Evolutionary conservation across 2,797 vertebrate species (phyloP).

Genomic region (Microctenopoma steveboyesi): DNA sequence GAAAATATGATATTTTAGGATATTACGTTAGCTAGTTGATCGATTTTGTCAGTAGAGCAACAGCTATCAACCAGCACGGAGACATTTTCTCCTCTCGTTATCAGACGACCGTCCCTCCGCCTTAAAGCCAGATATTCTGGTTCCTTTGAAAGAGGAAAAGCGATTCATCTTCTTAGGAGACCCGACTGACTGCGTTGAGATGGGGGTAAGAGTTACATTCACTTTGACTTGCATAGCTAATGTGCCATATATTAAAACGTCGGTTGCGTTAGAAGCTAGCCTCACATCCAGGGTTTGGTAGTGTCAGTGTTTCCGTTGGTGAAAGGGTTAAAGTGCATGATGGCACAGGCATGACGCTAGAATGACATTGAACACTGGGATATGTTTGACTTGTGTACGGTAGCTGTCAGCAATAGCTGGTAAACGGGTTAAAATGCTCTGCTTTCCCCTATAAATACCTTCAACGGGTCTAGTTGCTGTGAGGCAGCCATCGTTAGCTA

Average conservation of each 20-base stretch:
- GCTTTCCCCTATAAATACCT: not conserved
- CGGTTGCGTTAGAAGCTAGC: not conserved
- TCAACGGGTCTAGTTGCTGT: not conserved
- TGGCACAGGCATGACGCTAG: slow-evolving; percentile 25
- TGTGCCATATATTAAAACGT: not conserved
- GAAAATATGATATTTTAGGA: slow-evolving; percentile 6
- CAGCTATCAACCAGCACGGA: slow-evolving; percentile 32
- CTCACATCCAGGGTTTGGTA: not conserved
- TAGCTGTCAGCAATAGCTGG: not conserved
- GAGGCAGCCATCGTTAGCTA: too few species aligned
- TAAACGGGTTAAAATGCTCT: not conserved
- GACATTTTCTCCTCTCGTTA: slow-evolving; percentile 25
- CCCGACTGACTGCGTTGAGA: slow-evolving; percentile 72
- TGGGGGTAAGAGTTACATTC: slow-evolving; percentile 80
- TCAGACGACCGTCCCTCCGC: not conserved
- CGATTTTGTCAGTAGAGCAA: slow-evolving; percentile 13
- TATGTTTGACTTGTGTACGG: not conserved
- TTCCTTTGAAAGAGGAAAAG: slow-evolving; percentile 42
- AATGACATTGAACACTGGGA: slow-evolving; percentile 46
- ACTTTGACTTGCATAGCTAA: rapidly evolving
- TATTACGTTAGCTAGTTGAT: slow-evolving; percentile 19
- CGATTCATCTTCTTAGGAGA: slow-evolving; percentile 60
- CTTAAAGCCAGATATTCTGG: slow-evolving; percentile 49
- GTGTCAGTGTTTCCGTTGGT: not conserved
- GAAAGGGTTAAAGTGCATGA: slow-evolving; percentile 26